Evolutionary conservation across 2,113 vertebrate species (phyloP), one percentile per base, ranked within the genome.

Genomic region (Campylomormyrus tamandua): DNA sequence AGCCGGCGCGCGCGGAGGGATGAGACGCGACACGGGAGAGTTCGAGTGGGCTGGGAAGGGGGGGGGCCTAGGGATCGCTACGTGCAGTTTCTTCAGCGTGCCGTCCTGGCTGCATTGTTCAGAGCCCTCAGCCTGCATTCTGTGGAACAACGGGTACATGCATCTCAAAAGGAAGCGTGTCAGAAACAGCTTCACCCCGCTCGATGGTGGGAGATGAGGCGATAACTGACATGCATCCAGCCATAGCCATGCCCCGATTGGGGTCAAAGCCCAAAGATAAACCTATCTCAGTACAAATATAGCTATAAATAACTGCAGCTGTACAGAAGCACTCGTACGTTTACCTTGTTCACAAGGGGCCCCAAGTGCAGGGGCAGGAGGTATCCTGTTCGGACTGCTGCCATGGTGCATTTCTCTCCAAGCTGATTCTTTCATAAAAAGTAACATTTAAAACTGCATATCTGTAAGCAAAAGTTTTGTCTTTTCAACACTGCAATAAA

Each of bases 71-170:
- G 87, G 56, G 89, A 90, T 90, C 5, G 90, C 92, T 96, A 96
- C 94, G 94, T 96, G 95, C 95, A 91, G 92, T 96, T 95, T 96
- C 92, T 92, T 92, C 89, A 89, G 91, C 90, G 90, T 93, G 90
- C 77, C 93, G 86, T 92, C 90, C 93, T 90, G 89, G 90, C 39
- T 1, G 89, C 87, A 94, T 96, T 96, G 93, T 96, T 95, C 91
- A 58, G 8, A 86, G 91, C 93, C 94, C 95, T 91, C 94, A 95
- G 93, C 95, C 94, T 94, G 94, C 94, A 95, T 95, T 94, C 90
- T 90, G 92, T 92, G 89, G 91, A 94, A 94, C 92, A 93, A 93
- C 94, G 90, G 91, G 93, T 91, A 94, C 89, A 92, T 94, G 91
- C 93, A 93, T 91, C 87, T 90, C 50, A 90, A 88, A 86, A 93